Evolutionary conservation across 1,140 invertebrate species (phyloP), one percentile per base, ranked within the genome.

Genomic region (Bursaphelenchus mucronatus): DNA sequence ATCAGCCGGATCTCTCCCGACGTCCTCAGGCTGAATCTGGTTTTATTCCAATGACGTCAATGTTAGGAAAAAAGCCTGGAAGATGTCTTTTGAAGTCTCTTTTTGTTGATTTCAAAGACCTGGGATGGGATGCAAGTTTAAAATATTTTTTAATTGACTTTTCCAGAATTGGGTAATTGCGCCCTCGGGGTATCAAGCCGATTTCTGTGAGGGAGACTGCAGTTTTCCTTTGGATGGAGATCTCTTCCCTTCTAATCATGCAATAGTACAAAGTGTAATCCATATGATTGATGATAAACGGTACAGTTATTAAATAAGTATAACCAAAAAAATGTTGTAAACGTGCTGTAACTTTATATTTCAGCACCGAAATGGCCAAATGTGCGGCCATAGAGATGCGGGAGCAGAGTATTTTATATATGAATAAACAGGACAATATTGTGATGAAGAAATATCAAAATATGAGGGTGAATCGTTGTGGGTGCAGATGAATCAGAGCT

Each of bases 171-270:
- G 94, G 94, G 96, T 97, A 74, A 91, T 98, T 10, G 94, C 94
- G 8, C 94, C 94, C 1, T 87, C 88, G 6, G 92, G 92, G 17
- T 97, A 96, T 83, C 88, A 94, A 71, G 93, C 94, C 0, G 95
- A 87, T 83, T 94, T 90, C 82, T 97, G 94, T 83, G 87, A 90
- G 71, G 94, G 94, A 3, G 90, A 93, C 74, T 97, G 94, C 83
- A 88, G 88, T 9, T 96, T 91, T 76, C 92, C 93, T 1, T 83
- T 97, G 62, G 86, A 89, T 19, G 90, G 93, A 73, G 90, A 95
- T 83, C 82, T 95, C 8, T 96, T 96, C 83, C 88, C 92, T 21
- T 96, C 94, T 39, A 97, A 97, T 82, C 94, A 97, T 84, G 94
- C 94, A 40, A 92, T 97, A 73, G 90, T 98, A 64, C 94, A 97